Conservation (phyloP, 1,140 invertebrate species). For the Notospermus geniculatus region DNA sequence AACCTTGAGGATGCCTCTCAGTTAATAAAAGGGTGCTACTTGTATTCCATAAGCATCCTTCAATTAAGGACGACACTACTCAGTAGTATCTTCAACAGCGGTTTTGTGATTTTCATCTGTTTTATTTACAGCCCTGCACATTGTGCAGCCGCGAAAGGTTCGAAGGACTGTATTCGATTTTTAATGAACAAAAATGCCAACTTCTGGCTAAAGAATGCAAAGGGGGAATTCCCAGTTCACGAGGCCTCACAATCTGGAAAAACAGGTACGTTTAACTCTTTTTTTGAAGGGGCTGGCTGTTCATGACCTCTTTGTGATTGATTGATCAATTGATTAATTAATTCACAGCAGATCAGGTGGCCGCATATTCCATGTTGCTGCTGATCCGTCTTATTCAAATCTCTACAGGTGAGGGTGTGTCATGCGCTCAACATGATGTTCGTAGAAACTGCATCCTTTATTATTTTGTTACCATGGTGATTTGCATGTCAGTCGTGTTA, state of each 20-base stretch:
- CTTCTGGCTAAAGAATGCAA: conserved; percentile 86
- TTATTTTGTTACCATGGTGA: conserved; percentile 1
- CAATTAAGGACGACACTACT: no score
- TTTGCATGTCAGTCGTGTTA: not conserved
- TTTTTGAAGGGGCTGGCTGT: not conserved
- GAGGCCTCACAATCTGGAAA: conserved; percentile 91
- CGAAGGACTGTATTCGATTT: conserved; percentile 78
- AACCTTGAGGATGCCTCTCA: no score
- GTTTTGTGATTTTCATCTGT: not conserved
- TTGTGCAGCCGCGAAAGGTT: conserved; percentile 94
- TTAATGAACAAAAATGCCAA: conserved; percentile 75
- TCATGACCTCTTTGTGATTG: no score
- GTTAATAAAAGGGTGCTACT: no score
- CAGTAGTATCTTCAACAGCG: no score
- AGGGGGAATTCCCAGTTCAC: conserved; percentile 88
- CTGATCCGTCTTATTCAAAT: no score
- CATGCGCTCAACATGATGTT: not conserved
- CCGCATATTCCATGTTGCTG: no score
- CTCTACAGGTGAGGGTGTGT: no score
- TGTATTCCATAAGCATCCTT: no score
- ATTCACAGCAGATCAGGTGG: no score
- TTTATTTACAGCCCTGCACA: conserved; percentile 64
- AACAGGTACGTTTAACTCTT: conserved; percentile 61
- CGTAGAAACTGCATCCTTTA: no score
- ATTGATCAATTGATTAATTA: no score